These are phyloP conservation scores for Uropetala carovei DNA, from an alignment of 2,888 invertebrate genomes.

Conservation along the genomic window DNA sequence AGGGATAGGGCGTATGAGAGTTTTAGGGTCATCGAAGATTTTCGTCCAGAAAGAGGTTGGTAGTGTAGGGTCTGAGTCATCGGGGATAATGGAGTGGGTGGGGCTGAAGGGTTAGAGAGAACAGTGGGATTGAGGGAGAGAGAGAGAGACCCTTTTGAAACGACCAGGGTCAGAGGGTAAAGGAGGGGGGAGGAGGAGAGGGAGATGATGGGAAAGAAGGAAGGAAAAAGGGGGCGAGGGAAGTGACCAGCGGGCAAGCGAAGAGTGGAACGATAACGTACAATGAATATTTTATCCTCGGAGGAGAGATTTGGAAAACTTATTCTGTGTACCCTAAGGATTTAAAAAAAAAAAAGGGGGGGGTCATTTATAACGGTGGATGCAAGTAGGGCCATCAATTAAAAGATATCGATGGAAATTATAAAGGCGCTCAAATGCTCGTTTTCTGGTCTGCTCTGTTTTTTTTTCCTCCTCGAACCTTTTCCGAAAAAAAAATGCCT, in stretches of 20 bases:
- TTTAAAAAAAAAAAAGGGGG: no score
- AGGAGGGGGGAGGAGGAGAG: neutral
- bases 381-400: no score
- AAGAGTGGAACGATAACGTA: neutral
- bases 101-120: neutral
- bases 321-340: neutral
- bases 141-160: neutral
- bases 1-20: no score
- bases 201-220: neutral
- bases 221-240: neutral
- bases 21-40: neutral
- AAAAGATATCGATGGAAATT: no score
- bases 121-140: no score
- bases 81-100: conserved; percentile 8
- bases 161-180: neutral
- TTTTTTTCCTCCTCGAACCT: no score
- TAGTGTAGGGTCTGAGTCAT: conserved; percentile 22
- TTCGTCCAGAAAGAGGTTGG: neutral
- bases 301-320: conserved; percentile 10
- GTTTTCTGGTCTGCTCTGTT: no score
- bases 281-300: neutral
- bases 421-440: no score
- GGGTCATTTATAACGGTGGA: neutral
- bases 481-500: no score
- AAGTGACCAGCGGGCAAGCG: conserved; percentile 23